A percentile compares a stretch with the other conserved stretches of the same genome.
phyloP scores from a whole-genome alignment of 2,888 invertebrate genomes.

The Siphonodentalium dalli region DNA sequence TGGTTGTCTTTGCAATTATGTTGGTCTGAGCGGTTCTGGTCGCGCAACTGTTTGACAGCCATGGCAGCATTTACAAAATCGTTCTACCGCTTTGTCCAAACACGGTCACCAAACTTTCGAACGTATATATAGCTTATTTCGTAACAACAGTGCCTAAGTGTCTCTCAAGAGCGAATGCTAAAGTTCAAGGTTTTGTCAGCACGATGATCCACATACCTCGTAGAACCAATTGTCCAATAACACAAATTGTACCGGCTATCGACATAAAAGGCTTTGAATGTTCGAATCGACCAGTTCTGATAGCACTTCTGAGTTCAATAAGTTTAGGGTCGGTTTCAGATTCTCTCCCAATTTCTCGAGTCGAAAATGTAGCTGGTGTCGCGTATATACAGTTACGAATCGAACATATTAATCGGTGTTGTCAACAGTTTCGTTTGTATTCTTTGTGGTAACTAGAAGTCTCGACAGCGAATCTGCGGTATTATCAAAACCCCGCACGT shows the following conservation, averaged over 20 bases:
- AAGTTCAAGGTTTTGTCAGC: not conserved
- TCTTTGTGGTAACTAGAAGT: slow-evolving; percentile 8
- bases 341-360: slow-evolving; percentile 23
- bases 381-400: not conserved
- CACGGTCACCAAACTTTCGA: no score
- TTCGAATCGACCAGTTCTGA: slow-evolving; percentile 9
- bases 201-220: slow-evolving; percentile 22
- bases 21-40: slow-evolving; percentile 7
- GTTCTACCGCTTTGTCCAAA: slow-evolving; percentile 12
- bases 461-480: slow-evolving; percentile 27
- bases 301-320: not conserved
- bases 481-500: slow-evolving; percentile 23
- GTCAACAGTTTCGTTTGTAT: not conserved
- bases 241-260: slow-evolving; percentile 12
- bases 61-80: slow-evolving; percentile 9
- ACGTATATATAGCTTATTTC: slow-evolving; percentile 11
- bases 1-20: slow-evolving; percentile 9
- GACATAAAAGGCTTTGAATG: slow-evolving; percentile 12
- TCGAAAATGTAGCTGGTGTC: slow-evolving; percentile 1
- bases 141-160: slow-evolving; percentile 21
- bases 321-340: slow-evolving; percentile 21
- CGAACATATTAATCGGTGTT: not conserved
- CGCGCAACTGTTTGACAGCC: slow-evolving; percentile 17
- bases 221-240: slow-evolving; percentile 24
- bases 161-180: slow-evolving; percentile 19